Conservation (phyloP, 2,113 vertebrate species). For the Grallaria varia region DNA sequence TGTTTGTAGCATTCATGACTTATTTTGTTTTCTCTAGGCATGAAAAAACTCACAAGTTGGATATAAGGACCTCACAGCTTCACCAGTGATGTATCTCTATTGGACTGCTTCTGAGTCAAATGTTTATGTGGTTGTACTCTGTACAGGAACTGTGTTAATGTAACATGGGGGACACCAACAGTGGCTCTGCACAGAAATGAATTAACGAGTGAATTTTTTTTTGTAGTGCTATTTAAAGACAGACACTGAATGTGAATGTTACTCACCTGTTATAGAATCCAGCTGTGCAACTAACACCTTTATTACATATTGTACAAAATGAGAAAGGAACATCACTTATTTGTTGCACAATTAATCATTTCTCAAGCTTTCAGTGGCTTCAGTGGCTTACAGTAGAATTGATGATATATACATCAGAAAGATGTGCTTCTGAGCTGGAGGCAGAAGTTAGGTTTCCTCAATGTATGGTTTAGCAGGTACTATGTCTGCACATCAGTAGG, state of each 20-base stretch:
- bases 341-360: background rate
- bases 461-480: background rate
- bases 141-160: background rate
- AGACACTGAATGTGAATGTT: background rate
- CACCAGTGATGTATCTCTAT: background rate
- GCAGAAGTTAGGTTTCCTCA: background rate
- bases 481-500: background rate
- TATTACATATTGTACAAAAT: background rate
- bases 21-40: background rate
- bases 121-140: background rate
- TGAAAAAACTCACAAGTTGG: background rate
- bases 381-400: background rate
- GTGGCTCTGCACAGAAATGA: background rate
- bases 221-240: background rate
- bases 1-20: background rate
- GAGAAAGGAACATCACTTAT: background rate
- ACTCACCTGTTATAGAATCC: background rate
- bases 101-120: background rate
- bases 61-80: background rate
- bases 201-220: background rate
- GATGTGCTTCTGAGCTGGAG: background rate
- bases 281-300: background rate
- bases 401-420: background rate
- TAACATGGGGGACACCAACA: background rate
- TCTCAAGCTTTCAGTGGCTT: background rate